Evolutionary conservation across 2,113 vertebrate species (phyloP), one percentile per base, ranked within the genome.

Genomic region (Hemiprocne comata): DNA sequence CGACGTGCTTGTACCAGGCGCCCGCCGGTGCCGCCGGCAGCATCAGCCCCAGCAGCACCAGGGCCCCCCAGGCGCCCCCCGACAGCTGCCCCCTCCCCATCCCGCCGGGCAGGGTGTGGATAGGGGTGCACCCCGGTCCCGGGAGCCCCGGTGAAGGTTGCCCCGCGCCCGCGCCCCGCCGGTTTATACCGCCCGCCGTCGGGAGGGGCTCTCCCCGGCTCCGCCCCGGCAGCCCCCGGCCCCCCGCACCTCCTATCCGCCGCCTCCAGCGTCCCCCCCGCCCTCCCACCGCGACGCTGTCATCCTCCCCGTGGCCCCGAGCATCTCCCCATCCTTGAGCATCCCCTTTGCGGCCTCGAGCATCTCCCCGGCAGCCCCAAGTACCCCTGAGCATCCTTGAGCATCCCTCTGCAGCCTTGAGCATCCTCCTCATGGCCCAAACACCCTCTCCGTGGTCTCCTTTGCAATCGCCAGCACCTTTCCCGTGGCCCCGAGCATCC

Each of bases 1-100:
- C 97, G 88, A 95, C 91, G 71, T 98, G 98, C 77, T 98, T 98
- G 91, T 97, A 98, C 97, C 98, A 98, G 69, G 97, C 94, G 4
- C 81, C 76, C 14, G 8, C 91, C 20, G 78, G 70, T 40, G 86
- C 76, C 14, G 9, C 91, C 20, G 78, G 70, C 40, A 89, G 85
- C 51, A 91, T 54, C 64, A 97, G 64, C 58, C 94, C 77, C 81
- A 98, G 81, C 19, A 97, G 62, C 57, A 76, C 74, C 65, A 97
- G 54, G 34, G 95, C n/a, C 57, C 78, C 85, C 97, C 94, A 94
- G 42, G 66, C 62, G 38, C 67, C 93, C 72, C 55, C 26, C 48
- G 85, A 60, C 60, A 76, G 78, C 57, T 28, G 87, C 79, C 79
- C 46, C n/a, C 55, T 54, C 17, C 42, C 50, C 94, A 93, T 90